These are phyloP conservation scores for Epinephelus lanceolatus DNA, from an alignment of 2,113 vertebrate species.

Conservation along the genomic window DNA sequence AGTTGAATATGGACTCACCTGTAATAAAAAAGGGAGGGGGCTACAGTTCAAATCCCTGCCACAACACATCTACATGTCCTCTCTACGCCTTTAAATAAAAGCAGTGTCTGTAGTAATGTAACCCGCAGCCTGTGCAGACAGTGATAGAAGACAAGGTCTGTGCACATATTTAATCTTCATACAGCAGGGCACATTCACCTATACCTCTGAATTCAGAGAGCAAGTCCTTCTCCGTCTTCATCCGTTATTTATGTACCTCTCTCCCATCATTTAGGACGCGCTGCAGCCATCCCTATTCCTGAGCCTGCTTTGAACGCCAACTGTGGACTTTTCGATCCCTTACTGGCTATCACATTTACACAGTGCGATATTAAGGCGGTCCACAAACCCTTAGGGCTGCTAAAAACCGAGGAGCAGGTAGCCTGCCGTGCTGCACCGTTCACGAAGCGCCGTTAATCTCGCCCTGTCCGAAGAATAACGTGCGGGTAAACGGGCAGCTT, in stretches of 20 bases:
- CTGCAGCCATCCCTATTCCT: conserved; percentile 40
- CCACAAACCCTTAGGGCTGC: neutral
- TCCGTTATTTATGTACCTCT: conserved; percentile 42
- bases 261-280: conserved; percentile 42
- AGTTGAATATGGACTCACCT: conserved; percentile 58
- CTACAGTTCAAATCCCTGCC: neutral
- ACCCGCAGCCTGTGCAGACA: conserved; percentile 18
- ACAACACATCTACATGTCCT: conserved; percentile 5
- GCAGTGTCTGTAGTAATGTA: neutral
- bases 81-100: neutral
- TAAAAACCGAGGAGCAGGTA: conserved; percentile 51
- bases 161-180: neutral
- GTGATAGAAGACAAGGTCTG: conserved; percentile 3
- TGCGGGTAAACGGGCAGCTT: conserved; percentile 2
- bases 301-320: conserved; percentile 19
- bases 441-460: conserved; percentile 28
- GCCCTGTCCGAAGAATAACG: conserved; percentile 8
- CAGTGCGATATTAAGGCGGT: conserved; percentile 33
- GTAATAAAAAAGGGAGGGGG: neutral
- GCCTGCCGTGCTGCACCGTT: conserved; percentile 19
- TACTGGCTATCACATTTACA: conserved; percentile 15
- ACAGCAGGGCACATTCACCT: conserved; percentile 23
- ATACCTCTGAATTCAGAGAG: conserved; percentile 19
- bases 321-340: conserved; percentile 47
- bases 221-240: conserved; percentile 22